phyloP scores from a whole-genome alignment of 2,888 invertebrate species.

The Acleris emargana region DNA sequence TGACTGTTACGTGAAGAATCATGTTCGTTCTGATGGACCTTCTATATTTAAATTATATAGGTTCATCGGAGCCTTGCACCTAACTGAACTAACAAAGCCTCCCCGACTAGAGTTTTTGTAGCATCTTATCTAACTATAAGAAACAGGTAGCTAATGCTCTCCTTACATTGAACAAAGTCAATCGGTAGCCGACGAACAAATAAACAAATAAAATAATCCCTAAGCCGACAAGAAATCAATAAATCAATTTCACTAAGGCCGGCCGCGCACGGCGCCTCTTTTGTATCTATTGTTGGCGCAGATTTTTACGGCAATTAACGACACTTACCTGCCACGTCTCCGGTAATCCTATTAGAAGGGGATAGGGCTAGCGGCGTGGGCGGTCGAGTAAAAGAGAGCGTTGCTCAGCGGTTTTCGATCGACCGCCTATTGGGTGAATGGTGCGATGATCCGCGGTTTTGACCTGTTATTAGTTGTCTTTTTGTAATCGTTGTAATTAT shows the following conservation, averaged over 20 bases:
- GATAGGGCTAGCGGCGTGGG: conserved; percentile 57
- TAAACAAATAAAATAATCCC: conserved; percentile 71
- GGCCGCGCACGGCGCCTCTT: conserved; percentile 70
- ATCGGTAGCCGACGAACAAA: conserved; percentile 64
- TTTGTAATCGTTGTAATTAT: conserved; percentile 3
- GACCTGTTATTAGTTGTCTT: conserved; percentile 40
- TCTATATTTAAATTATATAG: too few species aligned
- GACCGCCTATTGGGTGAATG: conserved; percentile 39
- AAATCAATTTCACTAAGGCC: conserved; percentile 77
- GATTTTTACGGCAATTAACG: conserved; percentile 82
- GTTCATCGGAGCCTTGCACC: too few species aligned
- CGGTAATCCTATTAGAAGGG: conserved; percentile 74
- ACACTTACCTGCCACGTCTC: conserved; percentile 77
- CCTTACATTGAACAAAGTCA: conserved; percentile 32
- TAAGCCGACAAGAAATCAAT: conserved; percentile 73
- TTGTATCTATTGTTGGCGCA: conserved; percentile 73
- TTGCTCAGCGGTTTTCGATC: conserved; percentile 36
- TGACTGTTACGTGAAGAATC: too few species aligned
- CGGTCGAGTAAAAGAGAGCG: conserved; percentile 52
- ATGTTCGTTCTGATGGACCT: too few species aligned
- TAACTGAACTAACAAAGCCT: too few species aligned
- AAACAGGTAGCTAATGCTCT: conserved; percentile 31
- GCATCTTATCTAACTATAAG: neutral
- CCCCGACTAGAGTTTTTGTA: too few species aligned
- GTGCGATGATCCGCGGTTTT: conserved; percentile 49